These are phyloP conservation scores for Oligia latruncula DNA, from an alignment of 2,888 invertebrate species.

Conservation along the genomic window DNA sequence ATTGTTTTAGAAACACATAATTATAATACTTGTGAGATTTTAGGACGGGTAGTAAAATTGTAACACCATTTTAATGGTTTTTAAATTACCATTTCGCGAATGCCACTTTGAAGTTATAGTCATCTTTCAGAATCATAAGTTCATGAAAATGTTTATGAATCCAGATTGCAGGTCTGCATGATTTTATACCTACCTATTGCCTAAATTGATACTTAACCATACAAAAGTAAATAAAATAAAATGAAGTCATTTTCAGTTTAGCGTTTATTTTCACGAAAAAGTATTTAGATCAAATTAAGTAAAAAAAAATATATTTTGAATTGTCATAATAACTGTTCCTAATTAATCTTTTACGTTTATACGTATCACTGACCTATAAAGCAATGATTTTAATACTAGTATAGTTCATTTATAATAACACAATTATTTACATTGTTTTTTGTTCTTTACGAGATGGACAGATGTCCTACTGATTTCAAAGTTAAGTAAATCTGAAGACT, in stretches of 20 bases:
- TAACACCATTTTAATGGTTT: background rate
- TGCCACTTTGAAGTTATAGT: background rate
- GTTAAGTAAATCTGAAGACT: slow-evolving; percentile 38
- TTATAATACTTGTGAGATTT: background rate
- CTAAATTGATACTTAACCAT: background rate
- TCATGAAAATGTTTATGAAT: background rate
- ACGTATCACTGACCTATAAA: slow-evolving; percentile 15
- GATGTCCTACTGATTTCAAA: slow-evolving; percentile 7
- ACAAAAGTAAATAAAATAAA: background rate
- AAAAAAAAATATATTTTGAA: background rate
- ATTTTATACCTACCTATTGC: background rate
- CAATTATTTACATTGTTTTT: background rate
- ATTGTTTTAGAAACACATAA: slow-evolving; percentile 29
- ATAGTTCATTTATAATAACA: background rate
- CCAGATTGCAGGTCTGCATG: background rate
- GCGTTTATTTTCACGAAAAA: background rate
- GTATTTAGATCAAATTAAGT: background rate
- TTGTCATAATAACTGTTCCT: slow-evolving; percentile 21
- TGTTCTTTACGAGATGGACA: background rate
- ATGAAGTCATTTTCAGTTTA: background rate
- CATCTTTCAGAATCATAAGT: background rate
- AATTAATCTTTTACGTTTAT: slow-evolving; percentile 14
- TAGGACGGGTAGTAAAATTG: background rate
- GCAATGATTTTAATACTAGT: background rate
- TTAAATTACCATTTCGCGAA: slow-evolving; percentile 1